A percentile compares a stretch with the other conserved stretches of the same genome.
Evolutionary conservation across 2,113 vertebrate species (phyloP).

Genomic region (Notechis scutatus): DNA sequence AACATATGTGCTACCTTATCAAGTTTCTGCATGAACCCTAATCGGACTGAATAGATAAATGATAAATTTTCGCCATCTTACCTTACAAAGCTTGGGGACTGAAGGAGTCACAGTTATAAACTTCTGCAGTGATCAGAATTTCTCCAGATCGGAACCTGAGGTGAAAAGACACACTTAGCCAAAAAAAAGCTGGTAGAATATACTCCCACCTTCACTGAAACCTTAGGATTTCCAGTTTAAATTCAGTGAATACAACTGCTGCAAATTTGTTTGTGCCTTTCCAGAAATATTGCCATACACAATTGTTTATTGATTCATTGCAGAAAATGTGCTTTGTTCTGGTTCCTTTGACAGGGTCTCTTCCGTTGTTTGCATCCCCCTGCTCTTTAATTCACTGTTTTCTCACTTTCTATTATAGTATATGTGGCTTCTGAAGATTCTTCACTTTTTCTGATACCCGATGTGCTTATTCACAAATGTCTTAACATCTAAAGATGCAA

Average conservation of each 20-base stretch:
- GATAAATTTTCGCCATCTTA: background rate
- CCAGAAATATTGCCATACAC: background rate
- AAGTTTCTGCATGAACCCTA: background rate
- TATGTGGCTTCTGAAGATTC: background rate
- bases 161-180: background rate
- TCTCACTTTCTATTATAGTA: background rate
- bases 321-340: background rate
- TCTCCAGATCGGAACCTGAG: background rate
- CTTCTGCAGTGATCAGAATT: background rate
- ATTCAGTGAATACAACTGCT: background rate
- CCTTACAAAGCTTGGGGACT: background rate
- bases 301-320: background rate
- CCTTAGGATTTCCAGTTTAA: background rate
- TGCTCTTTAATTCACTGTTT: background rate
- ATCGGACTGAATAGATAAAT: background rate
- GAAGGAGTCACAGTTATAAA: background rate
- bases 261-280: background rate
- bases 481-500: background rate
- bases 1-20: background rate
- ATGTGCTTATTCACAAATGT: background rate
- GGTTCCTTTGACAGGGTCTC: background rate
- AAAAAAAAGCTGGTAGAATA: background rate
- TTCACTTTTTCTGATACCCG: background rate
- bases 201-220: background rate
- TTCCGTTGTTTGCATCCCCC: background rate